Percentiles rank a stretch among this genome's conserved stretches.
Conservation (phyloP, 2,113 vertebrate species). For the Prunella fulvescens region DNA sequence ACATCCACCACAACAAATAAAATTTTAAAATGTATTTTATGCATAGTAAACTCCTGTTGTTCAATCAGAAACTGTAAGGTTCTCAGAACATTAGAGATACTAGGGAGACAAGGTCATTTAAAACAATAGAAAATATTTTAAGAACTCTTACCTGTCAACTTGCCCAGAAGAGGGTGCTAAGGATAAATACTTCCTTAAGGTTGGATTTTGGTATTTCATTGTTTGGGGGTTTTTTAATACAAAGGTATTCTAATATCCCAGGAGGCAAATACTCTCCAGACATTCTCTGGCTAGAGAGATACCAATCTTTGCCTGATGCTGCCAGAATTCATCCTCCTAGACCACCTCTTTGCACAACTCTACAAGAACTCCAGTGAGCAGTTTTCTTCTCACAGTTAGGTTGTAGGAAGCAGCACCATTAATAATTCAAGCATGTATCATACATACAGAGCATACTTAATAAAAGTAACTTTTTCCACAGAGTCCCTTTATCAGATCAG, state of each 20-base stretch:
- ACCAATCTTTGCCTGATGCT: not conserved
- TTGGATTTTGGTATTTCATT: not conserved
- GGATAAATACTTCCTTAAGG: not conserved
- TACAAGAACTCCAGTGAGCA: not conserved
- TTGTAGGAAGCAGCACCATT: not conserved
- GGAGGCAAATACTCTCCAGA: not conserved
- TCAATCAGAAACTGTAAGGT: not conserved
- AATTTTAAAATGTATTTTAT: not conserved
- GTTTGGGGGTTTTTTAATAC: not conserved
- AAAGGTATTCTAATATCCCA: not conserved
- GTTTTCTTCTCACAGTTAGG: not conserved
- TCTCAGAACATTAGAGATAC: not conserved
- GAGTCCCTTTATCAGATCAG: not conserved
- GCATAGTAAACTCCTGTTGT: not conserved
- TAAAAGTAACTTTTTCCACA: not conserved
- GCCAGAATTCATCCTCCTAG: not conserved
- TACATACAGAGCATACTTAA: not conserved
- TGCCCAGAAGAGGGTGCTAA: constrained; percentile 18
- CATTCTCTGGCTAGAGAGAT: not conserved
- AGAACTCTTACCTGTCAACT: not conserved
- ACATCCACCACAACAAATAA: not conserved
- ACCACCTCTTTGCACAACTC: not conserved
- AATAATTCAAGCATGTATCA: not conserved
- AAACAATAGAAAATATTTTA: not conserved
- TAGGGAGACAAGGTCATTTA: not conserved